These are phyloP conservation scores for Malurus alboscapulatus DNA, from an alignment of 2,113 vertebrate species.

Conservation along the genomic window DNA sequence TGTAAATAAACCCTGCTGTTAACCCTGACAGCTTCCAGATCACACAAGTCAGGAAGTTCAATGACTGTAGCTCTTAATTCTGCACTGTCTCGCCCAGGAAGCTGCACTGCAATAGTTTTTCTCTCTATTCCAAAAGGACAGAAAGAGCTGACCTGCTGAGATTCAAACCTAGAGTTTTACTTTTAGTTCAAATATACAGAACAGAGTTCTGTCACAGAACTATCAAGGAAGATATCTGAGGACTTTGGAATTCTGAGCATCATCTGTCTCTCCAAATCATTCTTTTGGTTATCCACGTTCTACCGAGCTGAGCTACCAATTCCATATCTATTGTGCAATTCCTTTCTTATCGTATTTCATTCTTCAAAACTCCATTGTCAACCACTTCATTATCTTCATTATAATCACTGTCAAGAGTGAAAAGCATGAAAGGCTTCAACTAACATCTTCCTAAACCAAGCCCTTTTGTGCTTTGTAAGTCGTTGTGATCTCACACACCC, in stretches of 20 bases:
- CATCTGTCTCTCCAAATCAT: neutral
- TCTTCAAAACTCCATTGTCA: conserved; percentile 19
- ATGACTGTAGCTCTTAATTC: neutral
- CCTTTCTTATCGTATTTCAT: neutral
- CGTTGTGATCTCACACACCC: neutral
- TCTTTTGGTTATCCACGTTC: neutral
- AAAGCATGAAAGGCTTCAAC: conserved; percentile 25
- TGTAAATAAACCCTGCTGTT: neutral
- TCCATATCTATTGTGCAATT: neutral
- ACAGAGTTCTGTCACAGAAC: neutral
- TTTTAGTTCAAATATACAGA: neutral
- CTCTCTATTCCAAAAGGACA: neutral
- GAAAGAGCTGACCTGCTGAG: neutral
- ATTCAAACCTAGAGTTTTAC: neutral
- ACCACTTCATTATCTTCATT: conserved; percentile 38
- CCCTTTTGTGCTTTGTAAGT: neutral
- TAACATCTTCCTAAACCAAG: conserved; percentile 7
- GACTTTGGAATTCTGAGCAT: neutral
- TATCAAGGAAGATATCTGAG: neutral
- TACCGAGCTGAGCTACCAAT: neutral
- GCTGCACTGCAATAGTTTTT: neutral
- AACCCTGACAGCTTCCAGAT: neutral
- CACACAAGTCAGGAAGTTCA: neutral
- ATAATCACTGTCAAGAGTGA: conserved; percentile 32
- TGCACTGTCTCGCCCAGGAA: neutral